Percentiles rank a stretch among this genome's conserved stretches.
Evolutionary conservation across 2,888 invertebrate genomes (phyloP).

Genomic region (Euzetes globulus): DNA sequence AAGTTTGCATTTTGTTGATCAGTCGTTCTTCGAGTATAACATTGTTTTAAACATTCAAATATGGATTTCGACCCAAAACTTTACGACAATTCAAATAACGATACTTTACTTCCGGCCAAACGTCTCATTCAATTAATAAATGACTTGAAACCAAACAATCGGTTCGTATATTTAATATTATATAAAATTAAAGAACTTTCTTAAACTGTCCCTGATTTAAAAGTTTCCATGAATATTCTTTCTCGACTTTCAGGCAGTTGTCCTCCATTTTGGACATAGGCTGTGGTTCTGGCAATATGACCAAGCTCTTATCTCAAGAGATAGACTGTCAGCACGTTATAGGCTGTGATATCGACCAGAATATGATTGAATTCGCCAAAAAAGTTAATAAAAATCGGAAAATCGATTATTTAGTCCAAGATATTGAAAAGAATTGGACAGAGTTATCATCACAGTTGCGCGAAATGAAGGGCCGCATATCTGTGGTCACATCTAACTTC

Average conservation of each 20-base stretch:
- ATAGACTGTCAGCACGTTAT: background rate
- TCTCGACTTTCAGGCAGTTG: background rate
- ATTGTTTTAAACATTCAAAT: background rate
- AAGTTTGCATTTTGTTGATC: no score
- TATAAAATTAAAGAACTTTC: background rate
- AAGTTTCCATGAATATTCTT: background rate
- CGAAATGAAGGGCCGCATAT: background rate
- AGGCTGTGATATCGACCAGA: slow-evolving; percentile 27
- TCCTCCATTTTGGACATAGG: slow-evolving; percentile 29
- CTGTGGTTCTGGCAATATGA: slow-evolving; percentile 30
- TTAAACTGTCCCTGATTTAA: background rate
- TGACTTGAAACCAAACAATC: background rate
- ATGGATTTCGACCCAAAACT: slow-evolving; percentile 24
- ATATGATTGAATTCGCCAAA: slow-evolving; percentile 29
- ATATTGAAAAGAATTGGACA: slow-evolving; percentile 20
- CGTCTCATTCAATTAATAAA: background rate
- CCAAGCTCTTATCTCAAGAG: background rate
- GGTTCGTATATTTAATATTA: background rate
- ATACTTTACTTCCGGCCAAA: slow-evolving; percentile 24
- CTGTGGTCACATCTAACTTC: slow-evolving; percentile 26
- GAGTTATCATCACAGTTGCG: background rate
- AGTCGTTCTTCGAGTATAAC: background rate
- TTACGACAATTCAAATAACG: slow-evolving; percentile 16
- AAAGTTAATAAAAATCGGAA: background rate
- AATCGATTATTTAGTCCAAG: slow-evolving; percentile 24